Evolutionary conservation across 2,797 vertebrate genomes (phyloP).

Genomic region (Takifugu ocellatus): DNA sequence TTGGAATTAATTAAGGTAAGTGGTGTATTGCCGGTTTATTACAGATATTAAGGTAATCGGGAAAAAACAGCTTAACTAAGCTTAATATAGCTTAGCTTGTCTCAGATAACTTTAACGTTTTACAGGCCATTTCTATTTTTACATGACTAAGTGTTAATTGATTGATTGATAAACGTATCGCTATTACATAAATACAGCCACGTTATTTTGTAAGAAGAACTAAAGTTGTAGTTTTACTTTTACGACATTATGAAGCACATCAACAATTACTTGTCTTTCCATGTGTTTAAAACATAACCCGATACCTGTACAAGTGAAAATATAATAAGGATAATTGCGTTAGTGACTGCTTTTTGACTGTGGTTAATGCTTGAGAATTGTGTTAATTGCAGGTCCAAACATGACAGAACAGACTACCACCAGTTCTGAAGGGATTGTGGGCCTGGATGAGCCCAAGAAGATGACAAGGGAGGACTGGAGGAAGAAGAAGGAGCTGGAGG

Average conservation of each 20-base stretch:
- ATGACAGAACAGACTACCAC: slow-evolving; percentile 49
- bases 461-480: slow-evolving; percentile 99
- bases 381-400: slow-evolving; percentile 20
- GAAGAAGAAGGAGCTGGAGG: slow-evolving; percentile 97
- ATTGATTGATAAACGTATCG: background rate
- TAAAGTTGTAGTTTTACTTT: too few species aligned
- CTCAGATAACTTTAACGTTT: background rate
- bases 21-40: background rate
- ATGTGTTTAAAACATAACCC: too few species aligned
- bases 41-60: too few species aligned
- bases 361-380: background rate
- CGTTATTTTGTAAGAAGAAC: too few species aligned
- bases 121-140: background rate
- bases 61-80: background rate
- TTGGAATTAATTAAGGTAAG: slow-evolving; percentile 21
- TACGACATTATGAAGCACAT: too few species aligned
- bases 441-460: slow-evolving; percentile 95
- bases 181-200: too few species aligned
- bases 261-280: too few species aligned
- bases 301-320: too few species aligned
- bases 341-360: background rate
- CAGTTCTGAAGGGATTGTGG: slow-evolving; percentile 77
- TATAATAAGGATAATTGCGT: background rate
- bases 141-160: background rate
- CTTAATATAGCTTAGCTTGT: background rate